Percentiles rank a stretch among this genome's conserved stretches.
Evolutionary conservation across 2,888 invertebrate genomes (phyloP).

Genomic region (Nemotelus nigrinus): DNA sequence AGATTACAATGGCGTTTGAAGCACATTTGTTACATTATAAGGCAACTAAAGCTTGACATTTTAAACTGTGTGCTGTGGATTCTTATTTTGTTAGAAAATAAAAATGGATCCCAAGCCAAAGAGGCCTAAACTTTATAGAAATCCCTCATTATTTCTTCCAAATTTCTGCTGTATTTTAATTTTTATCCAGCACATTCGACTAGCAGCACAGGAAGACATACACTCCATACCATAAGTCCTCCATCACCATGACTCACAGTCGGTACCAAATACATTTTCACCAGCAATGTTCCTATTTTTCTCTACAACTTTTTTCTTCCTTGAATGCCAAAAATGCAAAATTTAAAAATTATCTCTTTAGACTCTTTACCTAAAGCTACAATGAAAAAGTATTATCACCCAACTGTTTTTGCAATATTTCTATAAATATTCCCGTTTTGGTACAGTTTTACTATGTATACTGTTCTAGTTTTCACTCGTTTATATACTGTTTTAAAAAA

Average conservation of each 20-base stretch:
- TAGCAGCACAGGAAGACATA: background rate
- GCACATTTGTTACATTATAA: background rate
- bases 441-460: too few relatives aligned
- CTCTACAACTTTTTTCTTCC: background rate
- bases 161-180: background rate
- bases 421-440: too few relatives aligned
- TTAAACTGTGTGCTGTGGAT: background rate
- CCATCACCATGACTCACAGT: background rate
- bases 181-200: too few relatives aligned
- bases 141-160: background rate
- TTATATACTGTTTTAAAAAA: too few relatives aligned
- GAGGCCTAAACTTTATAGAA: background rate
- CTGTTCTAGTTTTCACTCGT: too few relatives aligned
- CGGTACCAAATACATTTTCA: background rate
- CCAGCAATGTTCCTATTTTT: background rate
- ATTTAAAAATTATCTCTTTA: background rate
- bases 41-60: background rate
- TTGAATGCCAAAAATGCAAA: background rate
- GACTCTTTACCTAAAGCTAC: too few relatives aligned
- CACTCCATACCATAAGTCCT: background rate
- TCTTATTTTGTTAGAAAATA: background rate
- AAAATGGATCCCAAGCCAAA: background rate
- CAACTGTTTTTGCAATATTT: too few relatives aligned
- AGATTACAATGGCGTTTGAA: too few relatives aligned
- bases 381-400: too few relatives aligned